phyloP scores from a whole-genome alignment of 2,797 vertebrate genomes.

The Melopsittacus undulatus region DNA sequence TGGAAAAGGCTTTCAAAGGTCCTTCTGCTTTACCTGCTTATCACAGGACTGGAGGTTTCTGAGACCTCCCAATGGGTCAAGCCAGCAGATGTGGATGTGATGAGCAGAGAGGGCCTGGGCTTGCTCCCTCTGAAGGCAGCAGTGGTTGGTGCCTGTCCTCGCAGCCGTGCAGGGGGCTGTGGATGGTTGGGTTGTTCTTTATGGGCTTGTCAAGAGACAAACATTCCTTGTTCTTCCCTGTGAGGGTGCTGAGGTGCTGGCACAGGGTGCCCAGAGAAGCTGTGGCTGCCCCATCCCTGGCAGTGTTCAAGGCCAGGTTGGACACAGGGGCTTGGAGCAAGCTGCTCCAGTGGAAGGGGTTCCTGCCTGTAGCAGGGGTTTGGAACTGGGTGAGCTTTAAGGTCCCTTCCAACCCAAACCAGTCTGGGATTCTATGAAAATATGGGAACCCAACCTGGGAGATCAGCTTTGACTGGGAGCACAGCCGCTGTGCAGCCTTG shows the following conservation, averaged over 20 bases:
- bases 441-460: background rate
- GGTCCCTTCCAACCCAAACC: background rate
- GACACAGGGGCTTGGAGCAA: background rate
- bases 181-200: background rate
- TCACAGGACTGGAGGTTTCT: background rate
- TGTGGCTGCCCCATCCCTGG: background rate
- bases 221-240: background rate
- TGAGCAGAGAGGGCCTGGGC: background rate
- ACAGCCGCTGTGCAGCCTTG: fast-evolving
- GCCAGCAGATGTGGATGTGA: background rate
- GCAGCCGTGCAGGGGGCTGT: background rate
- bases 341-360: background rate
- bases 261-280: too few species aligned
- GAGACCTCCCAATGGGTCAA: background rate
- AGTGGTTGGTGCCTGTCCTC: background rate
- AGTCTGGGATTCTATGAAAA: background rate
- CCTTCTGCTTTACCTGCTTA: background rate
- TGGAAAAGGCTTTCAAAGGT: background rate
- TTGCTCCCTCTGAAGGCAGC: background rate
- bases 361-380: background rate
- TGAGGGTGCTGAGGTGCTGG: background rate
- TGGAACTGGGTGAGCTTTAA: background rate
- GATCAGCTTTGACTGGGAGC: background rate
- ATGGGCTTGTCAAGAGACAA: background rate
- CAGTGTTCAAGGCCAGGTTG: background rate